A percentile compares a stretch with the other conserved stretches of the same genome.
These are phyloP conservation scores for Listrodromus nycthemerus DNA, from an alignment of 2,888 invertebrate genomes.

Conservation along the genomic window DNA sequence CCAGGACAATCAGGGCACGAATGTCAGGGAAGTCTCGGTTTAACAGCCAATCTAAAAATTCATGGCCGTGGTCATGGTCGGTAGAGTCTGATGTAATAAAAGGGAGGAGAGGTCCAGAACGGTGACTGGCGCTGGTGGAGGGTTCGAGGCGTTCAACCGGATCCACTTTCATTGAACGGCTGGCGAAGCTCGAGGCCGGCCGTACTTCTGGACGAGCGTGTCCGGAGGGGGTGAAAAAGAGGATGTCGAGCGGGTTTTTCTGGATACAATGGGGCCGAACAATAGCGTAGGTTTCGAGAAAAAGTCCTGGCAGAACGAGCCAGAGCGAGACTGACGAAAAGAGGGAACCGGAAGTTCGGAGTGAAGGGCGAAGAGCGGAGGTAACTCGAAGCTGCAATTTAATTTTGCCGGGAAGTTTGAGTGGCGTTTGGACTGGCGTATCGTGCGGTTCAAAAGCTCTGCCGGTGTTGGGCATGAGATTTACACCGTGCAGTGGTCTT, in stretches of 20 bases:
- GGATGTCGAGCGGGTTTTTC: not conserved
- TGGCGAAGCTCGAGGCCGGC: conserved; percentile 49
- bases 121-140: conserved; percentile 19
- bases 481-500: not conserved
- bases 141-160: conserved; percentile 37
- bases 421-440: conserved; percentile 18
- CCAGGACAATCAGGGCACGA: not conserved
- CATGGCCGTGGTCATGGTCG: conserved; percentile 57
- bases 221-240: conserved; percentile 19
- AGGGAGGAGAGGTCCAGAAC: conserved; percentile 36
- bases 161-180: conserved; percentile 35
- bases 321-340: conserved; percentile 5
- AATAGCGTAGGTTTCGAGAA: conserved; percentile 38
- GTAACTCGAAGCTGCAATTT: conserved; percentile 44
- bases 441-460: not conserved
- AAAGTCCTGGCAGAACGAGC: conserved; percentile 10
- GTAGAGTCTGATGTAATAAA: conserved; percentile 45
- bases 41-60: conserved; percentile 36
- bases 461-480: not conserved
- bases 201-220: conserved; percentile 38
- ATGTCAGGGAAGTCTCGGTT: conserved; percentile 4
- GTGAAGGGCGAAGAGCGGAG: conserved; percentile 25
- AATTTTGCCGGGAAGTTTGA: conserved; percentile 56
- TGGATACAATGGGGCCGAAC: conserved; percentile 3
- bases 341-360: not conserved